Evolutionary conservation across 64 coral and sea anemone species (phyloP), one percentile per base, ranked within the genome.

Genomic region (Dendronephthya gigantea): DNA sequence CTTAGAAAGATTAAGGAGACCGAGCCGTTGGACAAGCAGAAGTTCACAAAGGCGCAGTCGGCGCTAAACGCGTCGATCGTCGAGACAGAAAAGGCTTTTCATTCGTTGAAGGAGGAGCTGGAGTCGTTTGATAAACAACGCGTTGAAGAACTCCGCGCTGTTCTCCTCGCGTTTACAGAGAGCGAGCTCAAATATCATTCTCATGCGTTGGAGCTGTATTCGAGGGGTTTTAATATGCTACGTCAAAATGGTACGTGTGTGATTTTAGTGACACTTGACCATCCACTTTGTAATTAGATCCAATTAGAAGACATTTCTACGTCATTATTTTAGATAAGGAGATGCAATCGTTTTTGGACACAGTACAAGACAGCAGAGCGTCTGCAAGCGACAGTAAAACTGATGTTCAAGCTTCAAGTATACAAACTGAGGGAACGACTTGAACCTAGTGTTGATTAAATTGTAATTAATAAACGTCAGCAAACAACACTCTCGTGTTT

Each of bases 81-180:
- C 2, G 72, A 79, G 15, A 79, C 72, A 4, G 72, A 79, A 35
- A 79, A 79, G 29, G 72, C 72, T 15, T 79, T 79, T 79, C 5
- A 79, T 34, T 36, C 7, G 0, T 79, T 79, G 28, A 39, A 79
- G 22, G 72, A 79, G 16, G 72, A 29, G 17, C 28, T 79, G 31
- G 72, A 79, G 22, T 79, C 72, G 4, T 79, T 79, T 19, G 72
- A 79, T 36, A 34, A 79, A 35, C 72, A 79, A 79, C 72, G 72
- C 2, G 72, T 79, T 15, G 72, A 79, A 0, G 72, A 79, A 19
- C 22, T 79, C 9, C 72, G 72, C 22, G 72, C 72, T 30, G 72
- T 79, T 15, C 13, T 79, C 1, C 32, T 79, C 14, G 72, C 72
- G 72, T 79, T 79, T 29, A 79, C 72, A 15, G 72, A 79, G 29